Evolutionary conservation across 1,140 invertebrate species (phyloP), one percentile per base, ranked within the genome.

Genomic region (Sminthurinus signatus): DNA sequence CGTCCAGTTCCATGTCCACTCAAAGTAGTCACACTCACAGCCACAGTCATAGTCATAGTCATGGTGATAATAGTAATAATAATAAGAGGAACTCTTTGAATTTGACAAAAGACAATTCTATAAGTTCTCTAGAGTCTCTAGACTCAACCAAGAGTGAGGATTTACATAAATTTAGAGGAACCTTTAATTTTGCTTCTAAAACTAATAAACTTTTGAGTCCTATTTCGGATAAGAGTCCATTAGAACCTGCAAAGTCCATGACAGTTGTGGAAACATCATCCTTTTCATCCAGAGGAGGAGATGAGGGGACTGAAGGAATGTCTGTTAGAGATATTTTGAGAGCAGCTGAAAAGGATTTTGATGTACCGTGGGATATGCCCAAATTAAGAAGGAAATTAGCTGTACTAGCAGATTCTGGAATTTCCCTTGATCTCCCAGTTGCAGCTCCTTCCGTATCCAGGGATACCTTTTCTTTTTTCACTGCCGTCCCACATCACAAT

Each of bases 171-270:
- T n/a, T n/a, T n/a, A n/a, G 23, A 32, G 28, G 1, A 21, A 61
- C 29, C 19, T 17, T 31, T 23, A 36, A n/a, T 39, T 36, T 5
- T 19, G 3, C 12, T 44, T 19, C 5, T n/a, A 51, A 46, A 27
- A 61, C 29, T 44, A 56, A 42, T 8, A 69, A 64, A 44, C 31
- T 91, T 71, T 79, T 93, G 17, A 91, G 88, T 60, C 89, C 89
- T 5, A 93, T 92, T 72, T 91, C 88, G 28, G 89, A 92, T 76
- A 91, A 91, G 74, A 91, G 88, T n/a, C 88, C 87, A 1, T 87
- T 90, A 73, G 89, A 92, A 73, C 88, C 87, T 15, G 46, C 10
- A 28, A 52, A 27, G n/a, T 12, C 23, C 10, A 52, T 52, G 10
- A 8, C 25, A 27, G 3, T 23, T 28, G 14, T n/a, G n/a, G n/a